phyloP scores from a whole-genome alignment of 2,888 invertebrate genomes.

The Chrysotoxum bicinctum region DNA sequence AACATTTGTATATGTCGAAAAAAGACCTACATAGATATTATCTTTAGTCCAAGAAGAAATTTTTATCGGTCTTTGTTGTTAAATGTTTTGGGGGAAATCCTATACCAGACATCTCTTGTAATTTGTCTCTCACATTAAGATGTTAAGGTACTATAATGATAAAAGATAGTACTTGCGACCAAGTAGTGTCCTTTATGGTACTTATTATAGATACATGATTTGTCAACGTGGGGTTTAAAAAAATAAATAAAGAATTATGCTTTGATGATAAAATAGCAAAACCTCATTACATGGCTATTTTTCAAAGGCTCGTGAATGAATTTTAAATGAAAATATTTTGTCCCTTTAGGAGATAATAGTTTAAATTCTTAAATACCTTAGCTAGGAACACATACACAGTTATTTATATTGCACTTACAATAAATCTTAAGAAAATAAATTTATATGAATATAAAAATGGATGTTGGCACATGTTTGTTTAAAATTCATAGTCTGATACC shows the following conservation, averaged over 20 bases:
- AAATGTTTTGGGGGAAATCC: no score
- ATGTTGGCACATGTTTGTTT: no score
- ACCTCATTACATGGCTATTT: constrained; percentile 50
- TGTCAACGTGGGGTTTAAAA: constrained; percentile 36
- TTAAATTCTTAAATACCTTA: not conserved
- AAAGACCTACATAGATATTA: no score
- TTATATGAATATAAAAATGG: no score
- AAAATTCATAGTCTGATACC: no score
- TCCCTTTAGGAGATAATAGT: not conserved
- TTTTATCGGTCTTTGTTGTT: no score
- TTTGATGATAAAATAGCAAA: constrained; percentile 55
- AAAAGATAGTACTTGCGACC: not conserved
- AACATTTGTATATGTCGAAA: no score
- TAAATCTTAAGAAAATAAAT: not conserved
- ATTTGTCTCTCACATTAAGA: not conserved
- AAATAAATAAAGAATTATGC: constrained; percentile 48
- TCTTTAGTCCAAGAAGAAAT: no score
- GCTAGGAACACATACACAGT: not conserved
- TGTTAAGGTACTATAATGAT: not conserved
- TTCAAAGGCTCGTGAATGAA: constrained; percentile 56
- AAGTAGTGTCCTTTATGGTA: not conserved
- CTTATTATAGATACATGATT: not conserved
- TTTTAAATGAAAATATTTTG: constrained; percentile 51
- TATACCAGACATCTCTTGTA: no score
- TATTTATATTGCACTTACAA: not conserved